Evolutionary conservation across 2,113 vertebrate species (phyloP).

Genomic region (Hemiprocne comata): DNA sequence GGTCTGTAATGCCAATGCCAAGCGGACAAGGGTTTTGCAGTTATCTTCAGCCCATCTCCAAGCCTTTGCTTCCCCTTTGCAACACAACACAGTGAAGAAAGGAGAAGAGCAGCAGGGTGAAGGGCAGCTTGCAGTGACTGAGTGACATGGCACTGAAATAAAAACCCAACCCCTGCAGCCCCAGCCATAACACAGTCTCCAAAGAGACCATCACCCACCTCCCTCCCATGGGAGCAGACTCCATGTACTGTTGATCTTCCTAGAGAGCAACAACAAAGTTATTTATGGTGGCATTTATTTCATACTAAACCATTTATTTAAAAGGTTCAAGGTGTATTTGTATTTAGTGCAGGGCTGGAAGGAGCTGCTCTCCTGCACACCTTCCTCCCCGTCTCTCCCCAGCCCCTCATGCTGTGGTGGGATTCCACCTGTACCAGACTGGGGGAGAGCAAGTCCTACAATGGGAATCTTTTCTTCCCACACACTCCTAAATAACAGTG

Average conservation of each 20-base stretch:
- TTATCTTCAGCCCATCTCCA: neutral
- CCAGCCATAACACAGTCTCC: neutral
- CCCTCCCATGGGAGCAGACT: neutral
- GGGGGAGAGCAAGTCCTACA: neutral
- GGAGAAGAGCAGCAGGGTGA: neutral
- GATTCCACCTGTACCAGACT: accelerated
- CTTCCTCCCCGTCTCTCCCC: neutral
- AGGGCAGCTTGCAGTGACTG: neutral
- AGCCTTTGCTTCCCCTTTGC: neutral
- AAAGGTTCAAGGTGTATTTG: neutral
- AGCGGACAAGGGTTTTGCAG: neutral
- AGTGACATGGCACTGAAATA: neutral
- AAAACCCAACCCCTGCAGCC: neutral
- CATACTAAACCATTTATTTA: neutral
- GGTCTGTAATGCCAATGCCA: neutral
- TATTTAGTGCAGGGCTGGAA: neutral
- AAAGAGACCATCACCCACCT: neutral
- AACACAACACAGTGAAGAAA: neutral
- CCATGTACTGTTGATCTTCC: neutral
- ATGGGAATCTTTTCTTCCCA: neutral
- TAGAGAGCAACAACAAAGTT: neutral
- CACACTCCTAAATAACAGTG: neutral
- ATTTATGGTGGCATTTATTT: neutral
- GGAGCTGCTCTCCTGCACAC: accelerated
- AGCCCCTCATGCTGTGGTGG: accelerated